Evolutionary conservation across 2,888 invertebrate genomes (phyloP), one percentile per base, ranked within the genome.

Genomic region (Axea sp.): DNA sequence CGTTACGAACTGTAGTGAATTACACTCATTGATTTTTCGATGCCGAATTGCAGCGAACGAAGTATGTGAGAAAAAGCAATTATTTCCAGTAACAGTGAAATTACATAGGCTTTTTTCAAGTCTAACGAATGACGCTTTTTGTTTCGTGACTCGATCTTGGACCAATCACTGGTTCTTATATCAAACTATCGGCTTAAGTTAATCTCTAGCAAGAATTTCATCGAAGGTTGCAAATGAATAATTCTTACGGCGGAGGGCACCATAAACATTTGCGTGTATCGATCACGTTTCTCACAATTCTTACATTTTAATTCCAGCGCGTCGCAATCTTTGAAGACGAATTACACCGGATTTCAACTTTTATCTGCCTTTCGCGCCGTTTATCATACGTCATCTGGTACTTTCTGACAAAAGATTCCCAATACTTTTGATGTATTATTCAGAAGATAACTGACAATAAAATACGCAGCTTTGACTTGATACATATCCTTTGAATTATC

Each of bases 401-500:
- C 43, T 57, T 64, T 60, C 26, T 65, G 65, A 65, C 65, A 59
- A 73, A 73, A 73, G 73, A 47, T 73, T 65, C 43, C n/a, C 73
- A 64, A 73, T 73, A 73, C 65, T 73, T 72, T 73, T 73, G 73
- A 73, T 67, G 65, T 65, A 72, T 73, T 53, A 65, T 65, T 73
- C 73, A 65, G 37, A 51, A 57, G 73, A 73, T 57, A 59, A 67
- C 59, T 67, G 65, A 67, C 65, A 67, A 53, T 67, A 24, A 65
- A 73, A 73, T 73, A 60, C 59, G 59, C 49, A 31, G 35, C 73
- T 65, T 60, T 67, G 59, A 67, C 65, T 60, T 60, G 65, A 59
- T 73, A 73, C 73, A 60, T 73, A 60, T 60, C 73, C 60, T 73
- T 73, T 73, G 73, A 73, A 67, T 73, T 73, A 73, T 73, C 73